A percentile compares a stretch with the other conserved stretches of the same genome.
Conservation (phyloP, 2,888 invertebrate genomes). For the Malacosoma neustria region DNA sequence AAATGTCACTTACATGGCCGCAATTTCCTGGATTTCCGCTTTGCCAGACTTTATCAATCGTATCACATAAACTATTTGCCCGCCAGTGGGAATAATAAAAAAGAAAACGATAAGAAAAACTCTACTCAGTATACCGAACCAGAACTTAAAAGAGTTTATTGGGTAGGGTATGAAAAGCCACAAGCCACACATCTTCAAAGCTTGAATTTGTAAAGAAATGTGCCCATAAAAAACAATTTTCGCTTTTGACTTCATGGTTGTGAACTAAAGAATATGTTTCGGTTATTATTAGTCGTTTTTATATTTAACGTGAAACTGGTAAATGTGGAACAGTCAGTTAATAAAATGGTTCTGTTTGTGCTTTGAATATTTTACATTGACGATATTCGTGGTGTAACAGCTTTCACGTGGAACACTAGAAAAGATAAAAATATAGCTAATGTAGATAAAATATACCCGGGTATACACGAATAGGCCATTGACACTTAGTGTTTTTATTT, state of each 20-base stretch:
- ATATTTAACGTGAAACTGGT: no score
- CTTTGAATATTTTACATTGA: no score
- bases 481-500: no score
- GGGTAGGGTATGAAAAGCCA: constrained; percentile 37
- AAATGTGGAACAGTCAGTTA: no score
- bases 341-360: no score
- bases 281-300: no score
- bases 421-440: no score
- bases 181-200: constrained; percentile 28
- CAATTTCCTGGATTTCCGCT: constrained; percentile 32
- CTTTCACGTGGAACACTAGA: no score
- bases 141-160: constrained; percentile 23
- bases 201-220: constrained; percentile 27
- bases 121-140: constrained; percentile 20
- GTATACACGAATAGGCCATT: no score
- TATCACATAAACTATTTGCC: constrained; percentile 29
- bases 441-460: no score
- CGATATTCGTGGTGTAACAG: no score
- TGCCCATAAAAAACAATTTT: constrained; percentile 23
- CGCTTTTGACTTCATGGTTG: constrained; percentile 15
- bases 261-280: constrained; percentile 11
- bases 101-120: constrained; percentile 20
- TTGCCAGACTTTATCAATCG: constrained; percentile 25
- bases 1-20: constrained; percentile 31
- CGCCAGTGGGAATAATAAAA: constrained; percentile 28